phyloP scores from a whole-genome alignment of 2,888 invertebrate genomes.

The Aproaerema taeniolella region DNA sequence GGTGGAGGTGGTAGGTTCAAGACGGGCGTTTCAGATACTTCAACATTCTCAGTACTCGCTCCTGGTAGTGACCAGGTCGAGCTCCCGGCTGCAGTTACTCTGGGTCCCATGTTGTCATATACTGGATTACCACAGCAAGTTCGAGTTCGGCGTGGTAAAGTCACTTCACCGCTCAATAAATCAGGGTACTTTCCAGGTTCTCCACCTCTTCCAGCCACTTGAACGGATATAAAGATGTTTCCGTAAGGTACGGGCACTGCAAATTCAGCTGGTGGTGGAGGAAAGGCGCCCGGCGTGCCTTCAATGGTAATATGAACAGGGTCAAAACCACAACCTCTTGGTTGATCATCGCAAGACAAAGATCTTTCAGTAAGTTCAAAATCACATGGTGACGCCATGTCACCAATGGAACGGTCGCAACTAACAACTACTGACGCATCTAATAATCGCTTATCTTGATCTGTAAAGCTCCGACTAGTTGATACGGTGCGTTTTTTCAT shows the following conservation, averaged over 20 bases:
- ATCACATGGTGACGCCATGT: slow-evolving; percentile 76
- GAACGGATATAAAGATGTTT: slow-evolving; percentile 92
- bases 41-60: slow-evolving; percentile 53
- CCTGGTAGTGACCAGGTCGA: slow-evolving; percentile 89
- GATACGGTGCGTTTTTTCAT: slow-evolving; percentile 85
- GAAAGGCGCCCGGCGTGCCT: slow-evolving; percentile 68
- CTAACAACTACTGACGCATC: slow-evolving; percentile 84
- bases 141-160: slow-evolving; percentile 68
- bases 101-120: slow-evolving; percentile 94
- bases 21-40: slow-evolving; percentile 60
- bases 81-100: slow-evolving; percentile 92
- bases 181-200: slow-evolving; percentile 83
- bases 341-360: slow-evolving; percentile 50
- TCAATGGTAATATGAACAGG: slow-evolving; percentile 81
- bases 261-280: slow-evolving; percentile 73
- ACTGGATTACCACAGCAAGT: slow-evolving; percentile 78
- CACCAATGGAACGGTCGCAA: slow-evolving; percentile 82
- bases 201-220: slow-evolving; percentile 77
- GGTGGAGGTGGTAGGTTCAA: slow-evolving; percentile 76
- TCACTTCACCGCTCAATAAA: slow-evolving; percentile 75
- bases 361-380: slow-evolving; percentile 69
- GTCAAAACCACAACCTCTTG: slow-evolving; percentile 71
- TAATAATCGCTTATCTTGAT: slow-evolving; percentile 91
- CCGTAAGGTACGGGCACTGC: slow-evolving; percentile 78
- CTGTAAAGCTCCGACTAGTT: slow-evolving; percentile 84